Conservation (phyloP, 1,140 invertebrate genomes). For the Calliopsis andreniformis region DNA sequence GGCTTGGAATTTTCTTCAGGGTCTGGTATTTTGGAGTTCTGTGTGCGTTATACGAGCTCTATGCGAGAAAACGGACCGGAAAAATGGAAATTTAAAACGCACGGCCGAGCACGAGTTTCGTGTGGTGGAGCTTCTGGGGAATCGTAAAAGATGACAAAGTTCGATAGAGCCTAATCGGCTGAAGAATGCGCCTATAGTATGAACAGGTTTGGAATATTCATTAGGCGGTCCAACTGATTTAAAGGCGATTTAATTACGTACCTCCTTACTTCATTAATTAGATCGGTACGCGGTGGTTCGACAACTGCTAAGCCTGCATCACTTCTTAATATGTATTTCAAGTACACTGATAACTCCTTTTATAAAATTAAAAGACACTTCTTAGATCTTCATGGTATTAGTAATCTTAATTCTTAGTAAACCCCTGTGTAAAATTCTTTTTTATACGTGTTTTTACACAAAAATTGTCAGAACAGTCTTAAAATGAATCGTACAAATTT, state of each 20-base stretch:
- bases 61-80: neutral
- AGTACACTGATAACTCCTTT: neutral
- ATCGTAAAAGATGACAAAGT: conserved; percentile 52
- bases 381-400: conserved; percentile 11
- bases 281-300: conserved; percentile 72
- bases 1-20: neutral
- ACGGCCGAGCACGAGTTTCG: conserved; percentile 1
- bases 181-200: conserved; percentile 56
- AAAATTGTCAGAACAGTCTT: no score
- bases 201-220: conserved; percentile 70
- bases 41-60: neutral
- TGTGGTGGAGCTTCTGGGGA: conserved; percentile 24
- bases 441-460: neutral
- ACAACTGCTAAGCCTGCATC: conserved; percentile 66
- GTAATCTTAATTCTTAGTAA: no score
- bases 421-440: no score
- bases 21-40: neutral
- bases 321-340: conserved; percentile 17
- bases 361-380: neutral
- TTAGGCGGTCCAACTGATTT: conserved; percentile 69
- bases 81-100: conserved; percentile 25
- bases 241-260: conserved; percentile 74
- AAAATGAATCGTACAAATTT: no score
- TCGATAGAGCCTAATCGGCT: conserved; percentile 54
- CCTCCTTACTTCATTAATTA: conserved; percentile 72